Percentiles rank a stretch among this genome's conserved stretches.
These are phyloP conservation scores for Dorcus parallelipipedus DNA, from an alignment of 2,888 invertebrate genomes.

Conservation along the genomic window DNA sequence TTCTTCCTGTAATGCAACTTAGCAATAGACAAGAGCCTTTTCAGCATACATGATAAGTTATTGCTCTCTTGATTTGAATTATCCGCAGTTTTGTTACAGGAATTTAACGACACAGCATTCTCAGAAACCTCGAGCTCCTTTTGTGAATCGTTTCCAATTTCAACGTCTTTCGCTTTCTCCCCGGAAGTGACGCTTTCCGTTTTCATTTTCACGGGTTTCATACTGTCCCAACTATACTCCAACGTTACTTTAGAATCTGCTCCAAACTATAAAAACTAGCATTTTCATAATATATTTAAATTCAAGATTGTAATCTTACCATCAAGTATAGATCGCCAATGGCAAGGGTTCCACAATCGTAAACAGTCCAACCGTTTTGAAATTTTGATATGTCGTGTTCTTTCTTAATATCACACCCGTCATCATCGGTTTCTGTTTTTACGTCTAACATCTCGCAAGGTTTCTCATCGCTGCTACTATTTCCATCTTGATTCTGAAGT, in stretches of 20 bases:
- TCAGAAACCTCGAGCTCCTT: constrained; percentile 26
- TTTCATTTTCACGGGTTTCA: constrained; percentile 2
- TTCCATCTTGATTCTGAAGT: constrained; percentile 45
- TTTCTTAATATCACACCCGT: constrained; percentile 26
- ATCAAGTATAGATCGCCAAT: constrained; percentile 89
- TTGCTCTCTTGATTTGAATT: constrained; percentile 13
- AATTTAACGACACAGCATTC: no score
- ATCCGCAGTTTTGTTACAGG: no score
- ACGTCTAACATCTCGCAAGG: constrained; percentile 52
- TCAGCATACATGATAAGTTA: constrained; percentile 46
- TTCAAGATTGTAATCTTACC: constrained; percentile 51
- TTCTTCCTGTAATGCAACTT: constrained; percentile 48
- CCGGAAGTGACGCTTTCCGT: background rate
- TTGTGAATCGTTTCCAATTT: background rate
- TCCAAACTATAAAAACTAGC: constrained; percentile 58
- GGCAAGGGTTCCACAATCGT: constrained; percentile 74
- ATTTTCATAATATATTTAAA: background rate
- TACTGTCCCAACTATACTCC: constrained; percentile 73
- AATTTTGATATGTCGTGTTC: constrained; percentile 48
- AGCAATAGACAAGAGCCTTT: constrained; percentile 56
- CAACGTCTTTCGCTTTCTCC: no score
- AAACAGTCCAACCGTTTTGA: constrained; percentile 73
- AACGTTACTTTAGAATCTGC: constrained; percentile 69
- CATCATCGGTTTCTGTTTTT: constrained; percentile 35
- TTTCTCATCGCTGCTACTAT: constrained; percentile 49